Evolutionary conservation across 2,113 vertebrate species (phyloP), one percentile per base, ranked within the genome.

Genomic region (Phylloscopus whistleri): DNA sequence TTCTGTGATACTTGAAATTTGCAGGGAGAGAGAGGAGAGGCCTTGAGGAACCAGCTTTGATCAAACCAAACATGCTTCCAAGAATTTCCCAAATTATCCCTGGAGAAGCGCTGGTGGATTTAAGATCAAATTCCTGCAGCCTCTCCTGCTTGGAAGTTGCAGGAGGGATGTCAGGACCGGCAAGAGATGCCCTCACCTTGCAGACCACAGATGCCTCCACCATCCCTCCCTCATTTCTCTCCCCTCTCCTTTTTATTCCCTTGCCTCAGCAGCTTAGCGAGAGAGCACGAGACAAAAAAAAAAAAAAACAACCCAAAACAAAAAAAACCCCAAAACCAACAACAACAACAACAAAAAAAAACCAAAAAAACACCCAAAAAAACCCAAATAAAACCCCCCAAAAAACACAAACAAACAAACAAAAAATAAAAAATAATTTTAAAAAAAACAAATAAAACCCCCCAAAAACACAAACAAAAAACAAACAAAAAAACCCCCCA

Each of bases 101-200:
- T 7, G 12, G 10, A 3, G 11, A 53, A 74, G 62, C 0, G 1
- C 43, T 30, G 69, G 69, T 8, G 8, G 51, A 4, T 23, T 16
- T 10, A 4, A 10, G 7, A 16, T 7, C 0, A 2, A 13, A 1
- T 53, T 51, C 31, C 48, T 49, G 48, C n/a, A 2, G 16, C 5
- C 30, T 33, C 18, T 24, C 18, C 30, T 24, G 10, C 66, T 70
- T 0, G 1, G 70, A 18, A 53, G 13, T 6, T 13, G 2, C 6
- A 6, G 48, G 70, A 35, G 39, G 35, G 37, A 6, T 7, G 19
- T 39, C 46, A 24, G 53, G 9, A 21, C 0, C 2, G 11, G 14
- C 5, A 30, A 4, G 2, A 22, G 33, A 10, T 7, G 1, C 15
- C 27, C 60, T 66, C 69, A 7, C 16, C 64, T 28, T 19, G 13